These are phyloP conservation scores for Mongoloraphidia duomilia DNA, from an alignment of 2,888 invertebrate genomes.

Conservation along the genomic window DNA sequence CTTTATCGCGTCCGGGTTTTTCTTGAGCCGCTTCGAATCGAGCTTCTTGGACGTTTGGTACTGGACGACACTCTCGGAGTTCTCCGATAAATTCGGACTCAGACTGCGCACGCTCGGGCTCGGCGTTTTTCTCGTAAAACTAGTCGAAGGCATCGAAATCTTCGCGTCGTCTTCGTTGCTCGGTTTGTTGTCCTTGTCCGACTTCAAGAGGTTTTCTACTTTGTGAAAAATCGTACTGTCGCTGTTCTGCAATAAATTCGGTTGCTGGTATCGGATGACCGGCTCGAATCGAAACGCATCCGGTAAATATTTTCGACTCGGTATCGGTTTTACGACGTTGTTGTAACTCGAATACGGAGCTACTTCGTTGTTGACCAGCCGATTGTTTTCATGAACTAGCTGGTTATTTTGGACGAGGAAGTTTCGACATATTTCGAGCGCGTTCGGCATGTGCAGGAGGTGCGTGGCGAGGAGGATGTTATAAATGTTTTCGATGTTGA, in stretches of 20 bases:
- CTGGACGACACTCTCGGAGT: conserved; percentile 14
- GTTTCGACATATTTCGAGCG: conserved; percentile 50
- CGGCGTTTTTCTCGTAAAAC: conserved; percentile 26
- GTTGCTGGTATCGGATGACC: conserved; percentile 13
- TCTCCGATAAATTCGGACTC: conserved; percentile 21
- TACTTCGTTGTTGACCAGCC: conserved; percentile 3
- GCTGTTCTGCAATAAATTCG: conserved; percentile 18
- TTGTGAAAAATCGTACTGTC: too few relatives aligned
- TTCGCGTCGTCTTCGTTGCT: not conserved
- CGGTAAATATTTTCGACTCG: conserved; percentile 29
- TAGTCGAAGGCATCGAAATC: conserved; percentile 2
- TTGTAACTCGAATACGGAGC: conserved; percentile 9
- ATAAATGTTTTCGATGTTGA: conserved; percentile 55
- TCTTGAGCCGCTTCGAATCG: conserved; percentile 6
- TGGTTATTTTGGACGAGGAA: conserved; percentile 40
- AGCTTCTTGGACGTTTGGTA: conserved; percentile 12
- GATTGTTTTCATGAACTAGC: conserved; percentile 13
- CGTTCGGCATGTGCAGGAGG: conserved; percentile 57
- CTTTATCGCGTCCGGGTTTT: conserved; percentile 10
- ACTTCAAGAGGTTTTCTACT: too few relatives aligned
- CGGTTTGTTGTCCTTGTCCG: not conserved
- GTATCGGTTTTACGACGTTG: conserved; percentile 40
- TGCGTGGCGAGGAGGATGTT: conserved; percentile 56
- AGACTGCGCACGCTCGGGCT: conserved; percentile 27
- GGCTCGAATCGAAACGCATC: conserved; percentile 21